Evolutionary conservation across 1,140 invertebrate genomes (phyloP), one percentile per base, ranked within the genome.

Genomic region (Nephila pilipes): DNA sequence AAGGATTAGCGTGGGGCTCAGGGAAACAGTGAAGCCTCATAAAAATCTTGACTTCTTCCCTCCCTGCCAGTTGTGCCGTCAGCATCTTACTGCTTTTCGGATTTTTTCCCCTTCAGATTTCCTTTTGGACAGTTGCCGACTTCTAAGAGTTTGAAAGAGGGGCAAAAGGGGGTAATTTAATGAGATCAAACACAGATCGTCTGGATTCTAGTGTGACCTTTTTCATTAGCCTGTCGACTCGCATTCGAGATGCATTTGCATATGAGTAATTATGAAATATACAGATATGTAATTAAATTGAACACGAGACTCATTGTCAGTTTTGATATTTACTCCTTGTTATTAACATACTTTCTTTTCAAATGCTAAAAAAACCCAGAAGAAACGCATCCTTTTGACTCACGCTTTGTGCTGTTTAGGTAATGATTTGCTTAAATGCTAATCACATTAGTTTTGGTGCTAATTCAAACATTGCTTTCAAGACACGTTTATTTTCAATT

Each of bases 121-220:
- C 29, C 55, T 65, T 69, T 60, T 83, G 75, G 89, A 90, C 20
- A 5, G 25, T 63, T 90, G 65, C 87, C 79, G 89, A 90, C 29
- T 79, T 38, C 65, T 25, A n/a, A 32, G 57, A 22, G 12, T 57
- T 58, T 18, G 36, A 69, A 38, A 69, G 65, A n/a, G n/a, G 57
- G 58, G 54, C 5, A 75, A 90, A 81, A 55, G 69, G 75, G 87
- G 69, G 29, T 25, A 46, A 83, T 57, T 25, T 90, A 90, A 90
- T 90, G 79, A 63, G 89, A 90, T 90, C 88, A 90, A 81, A 75
- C 65, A 38, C 18, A 57, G 38, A 75, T 54, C 87, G 87, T 90
- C 65, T 90, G 65, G 75, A 22, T 22, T 46, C 14, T 29, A 32
- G 25, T 29, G 63, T 75, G 87, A 89, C 87, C 87, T 63, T n/a